These are phyloP conservation scores for Ibidorhyncha struthersii DNA, from an alignment of 2,113 vertebrate genomes.

Conservation along the genomic window DNA sequence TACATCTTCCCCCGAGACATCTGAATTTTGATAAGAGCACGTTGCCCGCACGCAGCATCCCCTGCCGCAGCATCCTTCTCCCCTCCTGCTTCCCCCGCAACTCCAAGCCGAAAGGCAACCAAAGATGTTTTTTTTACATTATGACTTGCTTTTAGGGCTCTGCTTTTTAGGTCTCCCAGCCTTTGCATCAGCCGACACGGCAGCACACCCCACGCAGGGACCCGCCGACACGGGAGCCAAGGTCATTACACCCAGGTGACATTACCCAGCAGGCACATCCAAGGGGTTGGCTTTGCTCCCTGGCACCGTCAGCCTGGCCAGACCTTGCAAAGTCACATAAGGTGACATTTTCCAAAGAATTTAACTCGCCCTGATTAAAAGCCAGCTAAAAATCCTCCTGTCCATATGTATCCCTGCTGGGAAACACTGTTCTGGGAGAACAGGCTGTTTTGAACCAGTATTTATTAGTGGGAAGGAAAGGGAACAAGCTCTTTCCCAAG, in stretches of 20 bases:
- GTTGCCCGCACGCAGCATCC: fast-evolving
- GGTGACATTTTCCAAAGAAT: slow-evolving; percentile 4
- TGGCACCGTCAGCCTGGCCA: neutral
- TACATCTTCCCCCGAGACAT: neutral
- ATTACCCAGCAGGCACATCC: neutral
- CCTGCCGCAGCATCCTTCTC: neutral
- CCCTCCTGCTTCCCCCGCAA: neutral
- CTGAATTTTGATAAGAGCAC: neutral
- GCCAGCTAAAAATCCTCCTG: neutral
- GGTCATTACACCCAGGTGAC: neutral
- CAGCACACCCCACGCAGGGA: neutral
- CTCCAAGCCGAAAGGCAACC: neutral
- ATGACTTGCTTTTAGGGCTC: neutral
- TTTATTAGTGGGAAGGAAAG: neutral
- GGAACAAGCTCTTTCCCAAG: neutral
- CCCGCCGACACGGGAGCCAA: fast-evolving
- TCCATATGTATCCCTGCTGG: neutral
- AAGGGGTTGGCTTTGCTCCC: neutral
- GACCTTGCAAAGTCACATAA: neutral
- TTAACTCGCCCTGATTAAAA: neutral
- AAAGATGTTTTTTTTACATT: neutral
- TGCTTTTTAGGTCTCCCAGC: neutral
- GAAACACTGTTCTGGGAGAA: neutral
- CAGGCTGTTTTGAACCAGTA: neutral
- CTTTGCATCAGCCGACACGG: too few species aligned